Base-by-base conservation (phyloP, 2,797 vertebrate genomes). In the Labroides dimidiatus region DNA sequence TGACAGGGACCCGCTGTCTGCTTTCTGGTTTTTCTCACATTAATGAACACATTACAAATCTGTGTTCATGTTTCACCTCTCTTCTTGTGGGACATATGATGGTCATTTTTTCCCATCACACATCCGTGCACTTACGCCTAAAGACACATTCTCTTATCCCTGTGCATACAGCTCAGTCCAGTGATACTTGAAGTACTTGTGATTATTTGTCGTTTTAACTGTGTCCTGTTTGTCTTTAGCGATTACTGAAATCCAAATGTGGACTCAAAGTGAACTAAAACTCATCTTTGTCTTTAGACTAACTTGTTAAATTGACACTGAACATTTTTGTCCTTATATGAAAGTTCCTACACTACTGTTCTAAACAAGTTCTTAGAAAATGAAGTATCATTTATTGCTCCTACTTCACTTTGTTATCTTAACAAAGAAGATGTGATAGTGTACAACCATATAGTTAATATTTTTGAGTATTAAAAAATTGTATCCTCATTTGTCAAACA, bases 1-100 rank as follows among this genome's bases (percentile, higher is more conserved):
- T 78, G 80, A 78, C 75, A 78, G 64, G 69, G 79, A 80, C 74
- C 68, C 77, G 76, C 79, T 78, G 48, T 65, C 84, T 77, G 65
- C 52, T n/a, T 74, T 62, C 81, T 74, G 75, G 48, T 85, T 83
- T 81, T 69, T 54, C 65, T 63, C 54, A 78, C 52, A 58, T 63
- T 64, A 74, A 66, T 39, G 54, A 77, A 75, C 42, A 69, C 30
- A 41, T 71, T 55, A 74, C 64, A 17, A 15, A 67, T 23, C 36
- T 11, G 3, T 43, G 39, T 37, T 41, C 8, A 14, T 44, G 20
- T 49, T 30, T 36, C 21, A 44, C 33, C 10, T 36, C 47, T 41
- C 20, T 6, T 0, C 39, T n/a, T 20, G 39, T 30, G 12, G 17
- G 11, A 58, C 81, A 72, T 75, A 52, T 57, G 44, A 44, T 37